Evolutionary conservation across 2,797 vertebrate genomes (phyloP).

Genomic region (Sarcophilus harrisii): DNA sequence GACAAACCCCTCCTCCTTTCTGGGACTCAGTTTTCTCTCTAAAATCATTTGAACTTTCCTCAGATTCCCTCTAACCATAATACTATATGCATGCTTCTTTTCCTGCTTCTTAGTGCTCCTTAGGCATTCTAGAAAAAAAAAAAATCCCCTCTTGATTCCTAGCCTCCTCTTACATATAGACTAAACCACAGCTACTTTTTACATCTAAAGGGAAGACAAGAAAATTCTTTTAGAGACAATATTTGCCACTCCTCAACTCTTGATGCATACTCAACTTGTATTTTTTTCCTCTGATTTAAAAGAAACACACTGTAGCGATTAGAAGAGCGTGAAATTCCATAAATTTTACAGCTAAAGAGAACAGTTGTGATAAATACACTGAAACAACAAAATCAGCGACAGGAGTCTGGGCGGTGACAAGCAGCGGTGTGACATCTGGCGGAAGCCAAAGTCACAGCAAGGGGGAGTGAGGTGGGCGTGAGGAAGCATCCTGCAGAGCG

Average conservation of each 20-base stretch:
- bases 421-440: constrained; percentile 88
- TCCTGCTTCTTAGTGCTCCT: not conserved
- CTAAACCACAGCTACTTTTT: not conserved
- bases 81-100: not conserved
- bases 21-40: not conserved
- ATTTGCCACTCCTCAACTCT: constrained; percentile 73
- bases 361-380: constrained; percentile 81
- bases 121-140: not conserved
- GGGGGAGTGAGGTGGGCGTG: constrained; percentile 80
- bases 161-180: not conserved
- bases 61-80: not conserved
- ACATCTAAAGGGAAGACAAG: not conserved
- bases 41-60: not conserved
- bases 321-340: constrained; percentile 84
- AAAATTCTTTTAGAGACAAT: constrained; percentile 44
- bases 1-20: not conserved
- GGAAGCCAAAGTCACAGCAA: constrained; percentile 85
- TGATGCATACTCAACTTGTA: constrained; percentile 67
- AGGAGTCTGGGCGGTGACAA: constrained; percentile 78
- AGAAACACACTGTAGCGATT: constrained; percentile 80
- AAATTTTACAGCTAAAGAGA: constrained; percentile 83
- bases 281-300: constrained; percentile 78
- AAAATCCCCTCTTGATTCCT: not conserved
- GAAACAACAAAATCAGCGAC: constrained; percentile 69
- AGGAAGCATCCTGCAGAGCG: constrained; percentile 86